Evolutionary conservation across 2,113 vertebrate genomes (phyloP).

Genomic region (Diglossa brunneiventris): DNA sequence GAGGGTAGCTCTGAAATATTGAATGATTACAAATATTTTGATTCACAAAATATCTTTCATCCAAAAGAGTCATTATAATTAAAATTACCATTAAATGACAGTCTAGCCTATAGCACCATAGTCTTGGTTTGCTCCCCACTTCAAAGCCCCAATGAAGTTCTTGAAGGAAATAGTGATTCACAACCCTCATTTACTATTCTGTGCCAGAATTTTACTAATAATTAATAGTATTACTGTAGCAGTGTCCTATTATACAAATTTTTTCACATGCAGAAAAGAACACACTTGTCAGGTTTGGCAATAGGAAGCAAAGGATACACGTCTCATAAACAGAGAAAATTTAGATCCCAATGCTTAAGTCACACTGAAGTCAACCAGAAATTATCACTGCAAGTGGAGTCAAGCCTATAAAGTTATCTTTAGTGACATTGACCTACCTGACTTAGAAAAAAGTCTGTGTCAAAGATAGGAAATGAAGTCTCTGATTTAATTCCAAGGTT

Average conservation of each 20-base stretch:
- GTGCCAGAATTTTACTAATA: background rate
- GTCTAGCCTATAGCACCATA: fast-evolving
- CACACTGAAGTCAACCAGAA: background rate
- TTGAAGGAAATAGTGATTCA: background rate
- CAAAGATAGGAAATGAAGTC: background rate
- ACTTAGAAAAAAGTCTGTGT: background rate
- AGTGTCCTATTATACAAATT: background rate
- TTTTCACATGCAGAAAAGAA: background rate
- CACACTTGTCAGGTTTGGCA: background rate
- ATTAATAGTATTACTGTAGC: background rate
- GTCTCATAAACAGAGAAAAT: background rate
- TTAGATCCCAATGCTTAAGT: background rate
- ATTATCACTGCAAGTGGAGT: background rate
- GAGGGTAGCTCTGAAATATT: background rate
- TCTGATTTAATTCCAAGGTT: background rate
- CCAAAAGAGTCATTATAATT: background rate
- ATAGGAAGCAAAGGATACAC: background rate
- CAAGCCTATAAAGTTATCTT: background rate
- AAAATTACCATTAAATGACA: background rate
- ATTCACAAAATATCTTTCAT: background rate
- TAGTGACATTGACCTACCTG: background rate
- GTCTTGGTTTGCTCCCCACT: background rate
- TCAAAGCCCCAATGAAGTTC: background rate
- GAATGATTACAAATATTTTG: background rate
- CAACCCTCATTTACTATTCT: background rate